Evolutionary conservation across 2,797 vertebrate genomes (phyloP).

Genomic region (Bradypus variegatus): DNA sequence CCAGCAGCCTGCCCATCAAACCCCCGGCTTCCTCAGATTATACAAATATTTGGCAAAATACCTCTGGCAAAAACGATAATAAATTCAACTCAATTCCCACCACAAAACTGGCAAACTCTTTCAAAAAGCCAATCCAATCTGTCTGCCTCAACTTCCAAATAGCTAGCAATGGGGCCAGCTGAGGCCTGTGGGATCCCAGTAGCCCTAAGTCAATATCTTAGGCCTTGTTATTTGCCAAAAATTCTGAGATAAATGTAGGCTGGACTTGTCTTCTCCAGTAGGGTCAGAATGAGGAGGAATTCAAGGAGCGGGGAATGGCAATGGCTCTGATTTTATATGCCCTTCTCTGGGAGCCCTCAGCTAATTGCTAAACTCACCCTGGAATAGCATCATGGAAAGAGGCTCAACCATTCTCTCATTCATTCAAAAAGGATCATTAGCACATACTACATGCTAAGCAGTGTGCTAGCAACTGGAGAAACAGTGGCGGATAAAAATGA

Average conservation of each 20-base stretch:
- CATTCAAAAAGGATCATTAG: background rate
- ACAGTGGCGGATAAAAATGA: background rate
- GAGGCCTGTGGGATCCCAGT: background rate
- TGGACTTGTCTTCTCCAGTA: accelerated
- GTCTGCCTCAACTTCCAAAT: constrained; percentile 56
- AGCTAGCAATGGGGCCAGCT: constrained; percentile 18
- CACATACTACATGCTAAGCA: background rate
- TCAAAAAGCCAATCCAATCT: constrained; percentile 46
- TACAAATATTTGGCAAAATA: constrained; percentile 53
- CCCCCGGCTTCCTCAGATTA: constrained; percentile 41
- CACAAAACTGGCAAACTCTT: constrained; percentile 49
- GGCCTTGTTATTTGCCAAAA: background rate
- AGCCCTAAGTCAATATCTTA: background rate
- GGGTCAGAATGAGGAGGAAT: background rate
- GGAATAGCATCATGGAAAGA: accelerated
- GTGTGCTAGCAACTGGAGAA: background rate
- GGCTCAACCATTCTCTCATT: too few species aligned
- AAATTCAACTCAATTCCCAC: constrained; percentile 54
- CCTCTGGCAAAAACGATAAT: constrained; percentile 47
- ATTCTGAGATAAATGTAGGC: background rate
- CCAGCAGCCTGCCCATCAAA: constrained; percentile 35
- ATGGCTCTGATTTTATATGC: background rate
- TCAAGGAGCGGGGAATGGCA: accelerated
- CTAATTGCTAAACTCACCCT: accelerated
- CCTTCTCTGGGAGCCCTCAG: background rate